These are phyloP conservation scores for Hypotaenidia philippensis DNA, from an alignment of 2,797 vertebrate species.

Conservation along the genomic window DNA sequence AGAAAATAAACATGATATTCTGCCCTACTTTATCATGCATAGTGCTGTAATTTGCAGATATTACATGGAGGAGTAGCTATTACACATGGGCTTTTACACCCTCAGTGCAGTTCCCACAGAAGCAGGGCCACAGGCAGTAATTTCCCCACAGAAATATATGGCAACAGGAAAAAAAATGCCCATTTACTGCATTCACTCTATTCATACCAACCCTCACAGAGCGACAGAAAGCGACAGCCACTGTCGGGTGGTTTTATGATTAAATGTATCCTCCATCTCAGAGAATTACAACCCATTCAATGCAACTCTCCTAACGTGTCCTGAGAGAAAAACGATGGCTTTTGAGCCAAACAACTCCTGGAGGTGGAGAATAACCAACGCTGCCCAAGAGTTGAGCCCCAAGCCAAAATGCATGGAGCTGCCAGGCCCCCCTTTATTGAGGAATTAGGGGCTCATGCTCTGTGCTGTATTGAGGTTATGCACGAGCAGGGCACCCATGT, in stretches of 20 bases:
- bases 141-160: background rate
- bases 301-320: background rate
- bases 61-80: background rate
- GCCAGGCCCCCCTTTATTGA: background rate
- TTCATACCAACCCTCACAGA: background rate
- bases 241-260: background rate
- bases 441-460: background rate
- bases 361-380: background rate
- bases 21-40: background rate
- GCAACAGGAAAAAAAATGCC: background rate
- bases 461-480: accelerated
- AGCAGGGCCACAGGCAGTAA: background rate
- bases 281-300: background rate
- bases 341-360: background rate
- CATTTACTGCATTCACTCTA: background rate
- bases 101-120: background rate
- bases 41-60: background rate
- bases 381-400: background rate
- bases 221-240: background rate
- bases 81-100: background rate
- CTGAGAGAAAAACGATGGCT: background rate
- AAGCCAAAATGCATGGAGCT: background rate
- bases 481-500: accelerated
- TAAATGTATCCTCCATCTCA: background rate
- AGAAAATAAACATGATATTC: background rate